phyloP scores from a whole-genome alignment of 2,888 invertebrate species.

The Apoda limacodes region DNA sequence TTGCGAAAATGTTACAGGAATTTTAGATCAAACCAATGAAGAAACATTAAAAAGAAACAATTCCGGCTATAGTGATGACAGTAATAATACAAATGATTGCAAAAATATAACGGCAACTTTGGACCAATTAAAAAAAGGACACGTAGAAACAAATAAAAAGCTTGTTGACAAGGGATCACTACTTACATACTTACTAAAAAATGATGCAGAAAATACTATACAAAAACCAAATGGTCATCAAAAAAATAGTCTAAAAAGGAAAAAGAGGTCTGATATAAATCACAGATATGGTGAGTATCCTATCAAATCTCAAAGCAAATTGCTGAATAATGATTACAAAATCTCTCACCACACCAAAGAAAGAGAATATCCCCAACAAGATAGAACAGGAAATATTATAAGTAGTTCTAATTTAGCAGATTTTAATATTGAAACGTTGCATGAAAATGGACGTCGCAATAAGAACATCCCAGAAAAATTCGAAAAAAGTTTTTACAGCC shows the following conservation, averaged over 20 bases:
- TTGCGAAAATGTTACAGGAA: conserved; percentile 27
- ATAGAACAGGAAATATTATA: conserved; percentile 26
- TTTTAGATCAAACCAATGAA: too few relatives aligned
- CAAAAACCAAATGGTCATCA: conserved; percentile 35
- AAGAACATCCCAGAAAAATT: too few relatives aligned
- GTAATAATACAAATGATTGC: too few relatives aligned
- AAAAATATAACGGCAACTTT: too few relatives aligned
- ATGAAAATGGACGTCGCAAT: too few relatives aligned
- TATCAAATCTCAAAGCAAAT: conserved; percentile 24
- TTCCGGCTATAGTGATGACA: too few relatives aligned
- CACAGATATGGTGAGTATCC: conserved; percentile 19
- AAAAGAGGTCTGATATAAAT: conserved; percentile 27
- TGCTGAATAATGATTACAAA: conserved; percentile 40
- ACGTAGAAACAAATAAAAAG: too few relatives aligned
- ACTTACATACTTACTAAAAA: conserved; percentile 12
- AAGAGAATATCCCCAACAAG: conserved; percentile 21
- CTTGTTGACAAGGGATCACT: too few relatives aligned
- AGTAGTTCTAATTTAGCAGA: conserved; percentile 40
- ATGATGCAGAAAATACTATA: conserved; percentile 21
- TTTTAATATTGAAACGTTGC: conserved; percentile 46
- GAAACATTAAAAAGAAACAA: too few relatives aligned
- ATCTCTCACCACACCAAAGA: conserved; percentile 32
- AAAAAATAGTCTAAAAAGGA: conserved; percentile 41
- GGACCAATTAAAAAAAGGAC: too few relatives aligned
- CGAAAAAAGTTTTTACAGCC: too few relatives aligned